These are phyloP conservation scores for Tetramorium alpestre DNA, from an alignment of 1,140 invertebrate genomes.

Conservation along the genomic window DNA sequence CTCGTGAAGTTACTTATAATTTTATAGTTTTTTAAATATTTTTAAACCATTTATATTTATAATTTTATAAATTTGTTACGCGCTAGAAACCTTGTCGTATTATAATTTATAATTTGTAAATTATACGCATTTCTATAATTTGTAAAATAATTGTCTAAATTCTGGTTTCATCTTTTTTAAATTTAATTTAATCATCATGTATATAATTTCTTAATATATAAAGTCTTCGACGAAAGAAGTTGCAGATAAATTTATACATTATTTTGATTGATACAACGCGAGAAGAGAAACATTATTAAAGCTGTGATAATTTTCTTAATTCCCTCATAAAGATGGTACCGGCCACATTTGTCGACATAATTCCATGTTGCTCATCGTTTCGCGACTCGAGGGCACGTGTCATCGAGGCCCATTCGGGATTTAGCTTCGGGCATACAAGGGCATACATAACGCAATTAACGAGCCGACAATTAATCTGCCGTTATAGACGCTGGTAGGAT, in stretches of 20 bases:
- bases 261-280: background rate
- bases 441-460: constrained; percentile 73
- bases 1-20: background rate
- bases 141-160: background rate
- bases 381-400: constrained; percentile 6
- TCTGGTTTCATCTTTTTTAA: background rate
- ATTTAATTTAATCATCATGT: background rate
- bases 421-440: constrained; percentile 59
- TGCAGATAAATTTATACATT: background rate
- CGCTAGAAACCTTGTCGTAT: background rate
- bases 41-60: background rate
- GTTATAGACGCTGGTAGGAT: constrained; percentile 67
- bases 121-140: background rate
- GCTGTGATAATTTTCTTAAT: background rate
- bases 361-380: background rate
- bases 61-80: background rate
- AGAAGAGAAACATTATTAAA: background rate
- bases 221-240: background rate
- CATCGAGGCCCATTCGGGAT: constrained; percentile 56
- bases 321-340: background rate
- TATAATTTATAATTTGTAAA: background rate
- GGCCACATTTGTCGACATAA: background rate
- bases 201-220: background rate
- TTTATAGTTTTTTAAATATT: background rate
- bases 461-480: constrained; percentile 68